A percentile compares a stretch with the other conserved stretches of the same genome.
These are phyloP conservation scores for Meta bourneti DNA, from an alignment of 2,888 invertebrate species.

Conservation along the genomic window DNA sequence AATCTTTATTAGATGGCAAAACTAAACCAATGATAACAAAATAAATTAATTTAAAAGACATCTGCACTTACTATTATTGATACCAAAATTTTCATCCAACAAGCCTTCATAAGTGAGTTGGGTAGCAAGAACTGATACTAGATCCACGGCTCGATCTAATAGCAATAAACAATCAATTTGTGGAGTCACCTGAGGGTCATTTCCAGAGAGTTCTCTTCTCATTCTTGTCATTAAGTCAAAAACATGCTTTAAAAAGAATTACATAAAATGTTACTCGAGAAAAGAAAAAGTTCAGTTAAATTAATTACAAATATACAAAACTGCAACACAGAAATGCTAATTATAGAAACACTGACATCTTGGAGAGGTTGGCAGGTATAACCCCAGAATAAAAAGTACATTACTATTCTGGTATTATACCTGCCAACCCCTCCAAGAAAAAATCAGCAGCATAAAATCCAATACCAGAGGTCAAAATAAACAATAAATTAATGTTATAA, in stretches of 20 bases:
- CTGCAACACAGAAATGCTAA: background rate
- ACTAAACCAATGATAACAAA: background rate
- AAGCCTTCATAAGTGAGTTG: conserved; percentile 98
- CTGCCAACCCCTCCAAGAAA: too few species aligned
- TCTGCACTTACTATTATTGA: conserved; percentile 76
- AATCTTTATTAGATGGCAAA: background rate
- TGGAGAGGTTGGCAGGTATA: too few species aligned
- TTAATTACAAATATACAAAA: background rate
- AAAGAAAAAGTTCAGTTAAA: background rate
- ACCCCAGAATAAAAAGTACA: too few species aligned
- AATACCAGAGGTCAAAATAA: too few species aligned
- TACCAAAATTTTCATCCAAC: conserved; percentile 93
- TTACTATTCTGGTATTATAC: too few species aligned
- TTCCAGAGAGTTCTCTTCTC: conserved; percentile 82
- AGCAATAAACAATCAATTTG: conserved; percentile 94
- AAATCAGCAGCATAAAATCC: too few species aligned
- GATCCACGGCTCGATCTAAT: conserved; percentile 94
- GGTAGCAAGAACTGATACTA: conserved; percentile 93
- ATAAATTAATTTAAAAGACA: background rate
- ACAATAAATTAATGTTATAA: too few species aligned
- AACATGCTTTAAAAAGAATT: conserved; percentile 72
- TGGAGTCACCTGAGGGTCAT: conserved; percentile 82
- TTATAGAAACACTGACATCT: background rate
- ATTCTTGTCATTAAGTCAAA: conserved; percentile 77
- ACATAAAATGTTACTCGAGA: background rate